Evolutionary conservation across 1,140 invertebrate species (phyloP).

Genomic region (Lordiphosa clarofinis): DNA sequence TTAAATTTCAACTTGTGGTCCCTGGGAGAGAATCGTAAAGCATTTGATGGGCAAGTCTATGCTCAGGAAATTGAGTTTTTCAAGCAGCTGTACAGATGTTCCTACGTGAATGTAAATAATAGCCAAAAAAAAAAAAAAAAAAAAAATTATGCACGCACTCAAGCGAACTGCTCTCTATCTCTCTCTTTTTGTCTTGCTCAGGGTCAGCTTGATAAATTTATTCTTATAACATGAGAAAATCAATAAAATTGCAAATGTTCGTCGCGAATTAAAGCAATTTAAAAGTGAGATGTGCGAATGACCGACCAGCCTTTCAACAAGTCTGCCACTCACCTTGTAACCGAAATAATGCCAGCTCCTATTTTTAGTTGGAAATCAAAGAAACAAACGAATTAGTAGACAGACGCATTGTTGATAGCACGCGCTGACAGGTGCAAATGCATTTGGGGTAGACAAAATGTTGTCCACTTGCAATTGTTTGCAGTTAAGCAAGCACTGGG

Average conservation of each 20-base stretch:
- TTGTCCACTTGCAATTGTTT: not conserved
- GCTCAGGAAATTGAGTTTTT: constrained; percentile 73
- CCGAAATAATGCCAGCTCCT: constrained; percentile 16
- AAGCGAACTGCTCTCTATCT: constrained; percentile 32
- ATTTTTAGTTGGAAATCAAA: constrained; percentile 22
- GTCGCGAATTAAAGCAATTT: constrained; percentile 51
- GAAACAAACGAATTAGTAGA: constrained; percentile 8
- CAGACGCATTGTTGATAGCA: constrained; percentile 12
- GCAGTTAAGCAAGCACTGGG: too few relatives aligned
- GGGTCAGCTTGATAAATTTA: constrained; percentile 38
- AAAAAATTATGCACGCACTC: constrained; percentile 43
- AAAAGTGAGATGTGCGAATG: constrained; percentile 39
- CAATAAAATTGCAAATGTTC: constrained; percentile 47
- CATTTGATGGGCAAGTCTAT: constrained; percentile 63
- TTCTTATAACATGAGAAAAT: constrained; percentile 37
- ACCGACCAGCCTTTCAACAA: constrained; percentile 65
- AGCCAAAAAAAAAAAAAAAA: constrained; percentile 31
- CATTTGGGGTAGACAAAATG: constrained; percentile 10
- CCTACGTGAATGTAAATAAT: constrained; percentile 33
- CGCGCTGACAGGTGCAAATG: constrained; percentile 52
- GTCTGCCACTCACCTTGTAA: constrained; percentile 38
- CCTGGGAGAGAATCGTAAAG: constrained; percentile 46
- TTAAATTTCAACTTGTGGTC: constrained; percentile 61
- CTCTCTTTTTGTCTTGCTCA: constrained; percentile 37
- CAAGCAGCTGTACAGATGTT: constrained; percentile 43